Evolutionary conservation across 1,140 invertebrate species (phyloP).

Genomic region (Heliothis subflexa): DNA sequence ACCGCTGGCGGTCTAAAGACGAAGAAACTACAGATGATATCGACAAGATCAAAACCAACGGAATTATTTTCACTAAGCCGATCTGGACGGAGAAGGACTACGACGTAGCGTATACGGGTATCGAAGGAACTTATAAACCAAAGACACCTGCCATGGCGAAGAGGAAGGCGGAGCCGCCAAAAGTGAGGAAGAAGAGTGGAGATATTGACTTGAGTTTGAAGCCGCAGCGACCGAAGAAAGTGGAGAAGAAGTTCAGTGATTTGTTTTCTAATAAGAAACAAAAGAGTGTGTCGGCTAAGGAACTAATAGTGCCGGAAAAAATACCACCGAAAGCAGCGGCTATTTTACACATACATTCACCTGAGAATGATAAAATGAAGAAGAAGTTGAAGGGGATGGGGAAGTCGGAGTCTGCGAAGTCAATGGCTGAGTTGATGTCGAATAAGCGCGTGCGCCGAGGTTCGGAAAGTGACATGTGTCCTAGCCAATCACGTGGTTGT

Average conservation of each 20-base stretch:
- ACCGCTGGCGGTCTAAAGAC: conserved; percentile 84
- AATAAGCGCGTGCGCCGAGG: conserved; percentile 70
- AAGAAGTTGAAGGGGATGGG: conserved; percentile 73
- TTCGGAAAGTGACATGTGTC: conserved; percentile 75
- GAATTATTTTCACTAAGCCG: conserved; percentile 78
- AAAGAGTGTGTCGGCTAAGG: conserved; percentile 75
- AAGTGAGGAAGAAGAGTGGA: conserved; percentile 75
- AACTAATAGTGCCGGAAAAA: conserved; percentile 78
- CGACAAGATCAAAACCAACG: conserved; percentile 70
- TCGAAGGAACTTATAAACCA: conserved; percentile 83
- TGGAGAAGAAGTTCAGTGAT: conserved; percentile 83
- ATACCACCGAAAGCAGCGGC: conserved; percentile 87
- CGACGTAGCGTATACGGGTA: conserved; percentile 76
- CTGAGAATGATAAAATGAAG: conserved; percentile 73
- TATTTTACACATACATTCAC: conserved; percentile 85
- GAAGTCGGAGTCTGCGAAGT: conserved; percentile 76
- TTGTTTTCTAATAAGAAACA: conserved; percentile 79
- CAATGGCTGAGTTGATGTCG: conserved; percentile 62
- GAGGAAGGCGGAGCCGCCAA: conserved; percentile 68
- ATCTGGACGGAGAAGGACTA: conserved; percentile 81
- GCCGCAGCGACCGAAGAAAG: conserved; percentile 74
- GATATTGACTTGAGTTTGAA: conserved; percentile 79
- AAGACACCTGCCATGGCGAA: conserved; percentile 85
- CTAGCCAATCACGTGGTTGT: conserved; percentile 66
- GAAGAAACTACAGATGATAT: conserved; percentile 70